Base-by-base conservation (phyloP, 2,888 invertebrate species). In the Cremastobaeus sp. region DNA sequence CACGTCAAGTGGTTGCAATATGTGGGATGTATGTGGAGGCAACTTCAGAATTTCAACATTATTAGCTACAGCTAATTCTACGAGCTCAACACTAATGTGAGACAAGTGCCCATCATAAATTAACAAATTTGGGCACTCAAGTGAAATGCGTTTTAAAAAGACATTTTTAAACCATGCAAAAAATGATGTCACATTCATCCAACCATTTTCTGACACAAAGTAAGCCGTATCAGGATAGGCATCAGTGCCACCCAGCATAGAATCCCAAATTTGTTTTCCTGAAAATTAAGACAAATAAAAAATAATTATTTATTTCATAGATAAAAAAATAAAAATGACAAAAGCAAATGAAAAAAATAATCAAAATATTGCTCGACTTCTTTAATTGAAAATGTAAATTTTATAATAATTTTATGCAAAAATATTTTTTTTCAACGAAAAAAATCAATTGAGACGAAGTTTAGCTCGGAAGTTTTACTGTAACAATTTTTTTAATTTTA, bases 1-100 rank as follows among this genome's bases (percentile, higher is more conserved):
- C 0, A 69, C 50, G 12, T 68, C 68, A 3, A 68, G 25, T 8
- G 59, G 68, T 9, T 59, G 68, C 18, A 68, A 17, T 8, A 68
- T 59, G 14, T 69, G 52, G 1, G 69, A 69, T 1, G 69, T 69
- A 25, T 69, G 69, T 14, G 69, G 60, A 3, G 55, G 65, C 12
- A 65, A 45, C 17, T 68, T 68, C 11, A 68, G 20, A 50, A 57
- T 41, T 11, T 41, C 43, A 6, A 50, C 35, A 6, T 59, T 50
- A n/a, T 50, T 15, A 1, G 37, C 3, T 0, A 68, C 2, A 2
- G 50, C 50, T 4, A 25, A 12, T 41, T 68, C 12, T 20, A 50
- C 14, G 0, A 66, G 34, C 11, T 39, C n/a, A 11, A 66, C 30
- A 15, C 65, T 55, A 9, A 66, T 20, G 12, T 55, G 65, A n/a